phyloP scores from a whole-genome alignment of 1,140 invertebrate genomes.

The Pseudomyrmex gracilis region DNA sequence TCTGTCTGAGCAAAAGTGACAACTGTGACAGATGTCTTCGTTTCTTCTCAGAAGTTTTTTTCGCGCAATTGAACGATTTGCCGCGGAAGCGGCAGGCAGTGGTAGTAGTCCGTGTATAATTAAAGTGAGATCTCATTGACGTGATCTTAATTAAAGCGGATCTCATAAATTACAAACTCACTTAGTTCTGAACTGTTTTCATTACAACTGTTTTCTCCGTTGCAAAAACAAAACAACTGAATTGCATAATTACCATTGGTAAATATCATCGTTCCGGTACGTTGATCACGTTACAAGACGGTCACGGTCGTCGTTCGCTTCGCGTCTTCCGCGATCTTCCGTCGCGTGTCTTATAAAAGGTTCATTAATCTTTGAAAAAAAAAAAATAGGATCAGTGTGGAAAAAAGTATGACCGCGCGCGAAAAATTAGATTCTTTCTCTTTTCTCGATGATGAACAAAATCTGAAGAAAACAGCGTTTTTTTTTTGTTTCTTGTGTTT shows the following conservation, averaged over 20 bases:
- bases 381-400: background rate
- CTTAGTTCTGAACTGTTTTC: background rate
- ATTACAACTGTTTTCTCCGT: background rate
- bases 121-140: conserved; percentile 2
- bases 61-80: conserved; percentile 9
- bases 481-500: too few species aligned
- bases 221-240: background rate
- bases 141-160: conserved; percentile 28
- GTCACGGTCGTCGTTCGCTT: conserved; percentile 3
- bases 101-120: conserved; percentile 1
- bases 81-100: background rate
- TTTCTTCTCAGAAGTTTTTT: background rate
- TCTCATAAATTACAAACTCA: conserved; percentile 5
- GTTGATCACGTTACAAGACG: conserved; percentile 1
- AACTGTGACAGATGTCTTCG: background rate
- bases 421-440: background rate
- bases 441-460: background rate
- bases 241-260: conserved; percentile 13
- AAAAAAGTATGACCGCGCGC: background rate
- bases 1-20: background rate
- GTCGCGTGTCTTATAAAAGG: background rate
- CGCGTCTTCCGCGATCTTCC: too few species aligned
- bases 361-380: background rate
- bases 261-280: conserved; percentile 23
- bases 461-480: background rate